Percentiles rank a stretch among this genome's conserved stretches.
Conservation (phyloP, 2,888 invertebrate genomes). For the Drosophila glabriapex region DNA sequence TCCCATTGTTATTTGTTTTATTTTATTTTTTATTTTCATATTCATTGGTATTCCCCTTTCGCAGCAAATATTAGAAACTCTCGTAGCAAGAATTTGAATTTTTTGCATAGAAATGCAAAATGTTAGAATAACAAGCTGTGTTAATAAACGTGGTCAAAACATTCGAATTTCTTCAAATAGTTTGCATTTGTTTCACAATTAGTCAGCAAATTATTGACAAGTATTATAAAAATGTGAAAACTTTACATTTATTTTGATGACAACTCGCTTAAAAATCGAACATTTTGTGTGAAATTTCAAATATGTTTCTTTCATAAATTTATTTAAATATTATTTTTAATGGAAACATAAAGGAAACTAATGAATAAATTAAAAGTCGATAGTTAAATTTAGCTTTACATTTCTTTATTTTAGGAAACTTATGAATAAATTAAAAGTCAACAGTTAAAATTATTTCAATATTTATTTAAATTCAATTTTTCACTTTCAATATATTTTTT, state of each 20-base stretch:
- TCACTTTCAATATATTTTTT: no score
- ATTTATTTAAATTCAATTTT: not conserved
- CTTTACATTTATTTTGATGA: not conserved
- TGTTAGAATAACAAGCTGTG: no score
- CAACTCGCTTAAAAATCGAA: not conserved
- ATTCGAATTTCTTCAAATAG: not conserved
- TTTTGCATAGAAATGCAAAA: no score
- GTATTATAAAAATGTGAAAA: not conserved
- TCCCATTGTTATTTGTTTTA: not conserved
- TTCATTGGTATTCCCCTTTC: not conserved
- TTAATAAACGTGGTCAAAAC: not conserved
- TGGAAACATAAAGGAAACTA: not conserved
- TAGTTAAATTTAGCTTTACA: not conserved
- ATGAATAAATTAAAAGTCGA: not conserved
- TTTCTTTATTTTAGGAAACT: not conserved
- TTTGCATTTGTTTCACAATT: not conserved
- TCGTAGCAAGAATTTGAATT: not conserved
- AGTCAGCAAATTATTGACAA: not conserved
- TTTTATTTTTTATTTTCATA: not conserved
- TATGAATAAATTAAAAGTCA: not conserved
- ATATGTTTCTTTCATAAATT: not conserved
- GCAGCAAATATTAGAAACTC: not conserved
- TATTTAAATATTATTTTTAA: not conserved
- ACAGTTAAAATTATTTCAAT: not conserved
- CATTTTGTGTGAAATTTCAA: no score